phyloP scores from a whole-genome alignment of 2,888 invertebrate genomes.

The Eumacrocentrus americanus region DNA sequence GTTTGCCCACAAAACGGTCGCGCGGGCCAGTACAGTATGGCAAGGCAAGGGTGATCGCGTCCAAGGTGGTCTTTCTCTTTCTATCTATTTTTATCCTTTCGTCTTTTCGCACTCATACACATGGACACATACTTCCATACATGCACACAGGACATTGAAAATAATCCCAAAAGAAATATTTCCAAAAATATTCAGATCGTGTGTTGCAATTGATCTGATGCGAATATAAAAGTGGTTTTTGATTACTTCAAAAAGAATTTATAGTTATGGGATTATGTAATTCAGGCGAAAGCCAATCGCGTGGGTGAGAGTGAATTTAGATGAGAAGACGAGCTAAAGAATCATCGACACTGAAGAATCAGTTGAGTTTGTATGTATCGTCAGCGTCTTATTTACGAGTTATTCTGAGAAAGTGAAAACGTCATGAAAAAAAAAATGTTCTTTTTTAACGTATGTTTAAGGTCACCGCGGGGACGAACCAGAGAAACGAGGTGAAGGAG shows the following conservation, averaged over 20 bases:
- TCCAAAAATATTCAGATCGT: not conserved
- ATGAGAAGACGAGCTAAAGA: not conserved
- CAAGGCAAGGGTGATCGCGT: conserved; percentile 27
- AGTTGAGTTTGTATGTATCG: too few species aligned
- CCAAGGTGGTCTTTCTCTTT: conserved; percentile 34
- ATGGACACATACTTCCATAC: not conserved
- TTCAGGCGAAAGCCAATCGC: conserved; percentile 4
- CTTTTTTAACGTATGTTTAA: too few species aligned
- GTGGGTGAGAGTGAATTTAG: conserved; percentile 12
- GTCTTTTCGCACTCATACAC: not conserved
- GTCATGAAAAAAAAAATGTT: conserved; percentile 19
- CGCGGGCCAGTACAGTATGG: conserved; percentile 14
- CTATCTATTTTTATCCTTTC: conserved; percentile 23
- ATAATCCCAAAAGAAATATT: not conserved
- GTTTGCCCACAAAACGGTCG: conserved; percentile 49
- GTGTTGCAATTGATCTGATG: not conserved
- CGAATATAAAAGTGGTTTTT: not conserved
- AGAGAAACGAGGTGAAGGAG: conserved; percentile 18
- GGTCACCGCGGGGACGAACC: too few species aligned
- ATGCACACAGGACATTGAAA: not conserved
- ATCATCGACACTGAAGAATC: too few species aligned
- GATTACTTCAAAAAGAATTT: not conserved
- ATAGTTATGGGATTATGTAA: not conserved
- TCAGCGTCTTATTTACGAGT: too few species aligned
- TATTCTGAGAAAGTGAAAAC: conserved; percentile 20